Percentiles rank a stretch among this genome's conserved stretches.
Conservation (phyloP, 2,113 vertebrate species). For the Corythornis vintsioides region DNA sequence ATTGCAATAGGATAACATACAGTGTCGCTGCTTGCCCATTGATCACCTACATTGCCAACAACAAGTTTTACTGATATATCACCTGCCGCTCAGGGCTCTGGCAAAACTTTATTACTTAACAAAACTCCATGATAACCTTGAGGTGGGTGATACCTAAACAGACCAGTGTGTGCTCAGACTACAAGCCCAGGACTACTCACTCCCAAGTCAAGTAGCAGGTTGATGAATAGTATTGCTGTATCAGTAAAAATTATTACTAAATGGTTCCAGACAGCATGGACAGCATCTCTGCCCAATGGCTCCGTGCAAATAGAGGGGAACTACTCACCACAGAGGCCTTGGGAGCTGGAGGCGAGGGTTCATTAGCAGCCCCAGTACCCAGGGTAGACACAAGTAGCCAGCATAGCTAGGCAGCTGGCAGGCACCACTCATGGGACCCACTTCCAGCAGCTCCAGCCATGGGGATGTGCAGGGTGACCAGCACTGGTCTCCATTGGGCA, state of each 20-base stretch:
- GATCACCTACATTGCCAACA: accelerated
- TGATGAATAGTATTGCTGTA: not conserved
- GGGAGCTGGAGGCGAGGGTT: not conserved
- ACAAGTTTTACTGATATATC: not conserved
- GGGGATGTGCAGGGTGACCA: accelerated
- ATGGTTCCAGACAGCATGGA: not conserved
- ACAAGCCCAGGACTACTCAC: not conserved
- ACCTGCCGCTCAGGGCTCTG: not conserved
- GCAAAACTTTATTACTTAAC: not conserved
- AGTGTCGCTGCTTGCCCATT: not conserved
- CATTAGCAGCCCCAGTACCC: not conserved
- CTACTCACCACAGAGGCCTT: accelerated
- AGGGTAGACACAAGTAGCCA: not conserved
- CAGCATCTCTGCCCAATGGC: not conserved
- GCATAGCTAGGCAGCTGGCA: not conserved
- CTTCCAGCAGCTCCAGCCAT: not conserved
- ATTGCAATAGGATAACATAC: not conserved
- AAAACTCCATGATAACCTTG: not conserved
- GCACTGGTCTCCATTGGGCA: not conserved
- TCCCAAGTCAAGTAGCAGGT: not conserved
- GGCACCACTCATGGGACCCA: not conserved
- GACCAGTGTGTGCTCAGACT: not conserved
- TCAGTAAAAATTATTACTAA: not conserved
- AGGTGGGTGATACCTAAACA: not conserved
- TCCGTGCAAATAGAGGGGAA: not conserved